Base-by-base conservation (phyloP, 2,888 invertebrate genomes). In the Ophion costatus region DNA sequence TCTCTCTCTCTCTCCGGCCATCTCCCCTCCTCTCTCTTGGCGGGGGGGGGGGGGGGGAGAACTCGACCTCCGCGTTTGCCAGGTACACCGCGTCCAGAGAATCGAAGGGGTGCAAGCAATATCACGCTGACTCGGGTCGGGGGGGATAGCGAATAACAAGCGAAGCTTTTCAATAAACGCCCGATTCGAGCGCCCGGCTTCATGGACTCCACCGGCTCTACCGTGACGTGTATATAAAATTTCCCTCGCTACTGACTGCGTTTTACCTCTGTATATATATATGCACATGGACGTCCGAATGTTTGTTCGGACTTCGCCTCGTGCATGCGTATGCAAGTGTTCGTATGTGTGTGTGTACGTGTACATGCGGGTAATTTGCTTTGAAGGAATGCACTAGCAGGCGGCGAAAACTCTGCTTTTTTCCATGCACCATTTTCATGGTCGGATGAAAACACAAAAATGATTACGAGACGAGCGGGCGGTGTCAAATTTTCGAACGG, bases 401-500 rank as follows among this genome's bases (percentile, higher is more conserved):
- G 51, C 51, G 17, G 17, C 51, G 17, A 17, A 4, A 17, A 51
- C 4, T 51, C 51, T 0, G 17, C 14, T 17, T 51, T 51, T 17
- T 51, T 51, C 14, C 51, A 17, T 51, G 17, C 14, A 0, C 14
- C 51, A 57, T 76, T 76, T 57, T 38, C 10, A 61, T 61, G 67
- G 29, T 59, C 22, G 59, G n/a, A 61, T 29, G 45, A 57, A 61
- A 24, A 61, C 14, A 22, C 51, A 45, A 29, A 45, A 29, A 22
- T 38, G 17, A 20, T 61, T 59, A 57, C 11, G 77, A 63, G 24
- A 22, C 38, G 82, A 67, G 73, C 67, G 51, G 69, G 70, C 59
- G 59, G 77, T 84, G 89, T 89, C 87, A 88, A 89, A 90, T 90
- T 84, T 89, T 88, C 87, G 77, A 87, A 87, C 82, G 84, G 83